Evolutionary conservation across 2,113 vertebrate species (phyloP).

Genomic region (Poeciliopsis prolifica): DNA sequence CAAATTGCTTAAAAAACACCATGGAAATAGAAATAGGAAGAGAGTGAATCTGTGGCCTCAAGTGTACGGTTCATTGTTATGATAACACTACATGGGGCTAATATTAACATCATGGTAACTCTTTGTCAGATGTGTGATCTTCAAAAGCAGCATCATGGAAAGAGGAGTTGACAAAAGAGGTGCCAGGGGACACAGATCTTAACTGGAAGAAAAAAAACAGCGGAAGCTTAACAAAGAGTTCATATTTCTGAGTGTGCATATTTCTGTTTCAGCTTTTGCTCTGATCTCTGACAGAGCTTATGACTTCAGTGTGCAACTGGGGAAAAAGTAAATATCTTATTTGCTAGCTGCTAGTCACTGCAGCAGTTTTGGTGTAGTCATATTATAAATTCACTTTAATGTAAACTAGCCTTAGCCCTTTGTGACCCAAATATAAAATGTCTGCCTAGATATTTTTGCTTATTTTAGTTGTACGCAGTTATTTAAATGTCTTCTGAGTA

Average conservation of each 20-base stretch:
- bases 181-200: slow-evolving; percentile 40
- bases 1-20: slow-evolving; percentile 53
- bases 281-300: slow-evolving; percentile 2
- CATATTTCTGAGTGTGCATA: slow-evolving; percentile 22
- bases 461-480: too few species aligned
- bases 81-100: slow-evolving; percentile 53
- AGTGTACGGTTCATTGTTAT: slow-evolving; percentile 48
- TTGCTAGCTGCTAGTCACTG: neutral
- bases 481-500: too few species aligned
- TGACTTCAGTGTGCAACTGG: slow-evolving; percentile 6
- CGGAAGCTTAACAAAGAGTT: slow-evolving; percentile 1
- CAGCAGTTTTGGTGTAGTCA: neutral
- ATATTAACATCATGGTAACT: slow-evolving; percentile 62
- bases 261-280: neutral
- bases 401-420: neutral
- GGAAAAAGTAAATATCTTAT: slow-evolving; percentile 9
- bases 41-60: slow-evolving; percentile 52
- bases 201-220: slow-evolving; percentile 41
- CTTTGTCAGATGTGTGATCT: slow-evolving; percentile 57
- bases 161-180: slow-evolving; percentile 44
- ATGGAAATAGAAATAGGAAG: slow-evolving; percentile 49
- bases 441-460: too few species aligned
- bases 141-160: slow-evolving; percentile 40
- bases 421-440: too few species aligned
- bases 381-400: neutral